Conservation (phyloP, 2,888 invertebrate genomes). For the Euplexia lucipara region DNA sequence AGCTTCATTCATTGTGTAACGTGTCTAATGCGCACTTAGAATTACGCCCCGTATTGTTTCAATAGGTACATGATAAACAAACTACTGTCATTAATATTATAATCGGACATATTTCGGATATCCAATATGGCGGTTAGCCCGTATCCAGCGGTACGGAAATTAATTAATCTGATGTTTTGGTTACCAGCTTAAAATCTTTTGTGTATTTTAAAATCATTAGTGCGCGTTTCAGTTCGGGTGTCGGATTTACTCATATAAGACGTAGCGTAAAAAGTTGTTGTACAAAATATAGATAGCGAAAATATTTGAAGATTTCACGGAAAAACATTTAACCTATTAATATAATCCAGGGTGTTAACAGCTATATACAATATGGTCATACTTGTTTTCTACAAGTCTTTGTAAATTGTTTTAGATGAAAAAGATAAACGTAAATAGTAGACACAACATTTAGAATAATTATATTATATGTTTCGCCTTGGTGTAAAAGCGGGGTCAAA, state of each 20-base stretch:
- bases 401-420: no score
- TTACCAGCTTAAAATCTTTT: constrained; percentile 3
- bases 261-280: background rate
- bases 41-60: constrained; percentile 6
- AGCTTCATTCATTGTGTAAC: constrained; percentile 39
- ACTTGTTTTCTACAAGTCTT: no score
- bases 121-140: constrained; percentile 13
- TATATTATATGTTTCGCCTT: constrained; percentile 5
- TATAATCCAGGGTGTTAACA: constrained; percentile 20
- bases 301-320: constrained; percentile 12
- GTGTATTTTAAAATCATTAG: no score
- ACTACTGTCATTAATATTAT: constrained; percentile 17
- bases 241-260: background rate
- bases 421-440: no score
- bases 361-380: no score
- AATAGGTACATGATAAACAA: constrained; percentile 12
- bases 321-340: constrained; percentile 39
- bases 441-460: no score
- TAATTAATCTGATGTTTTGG: constrained; percentile 16
- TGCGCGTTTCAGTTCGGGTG: background rate
- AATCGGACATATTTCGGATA: constrained; percentile 8
- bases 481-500: background rate
- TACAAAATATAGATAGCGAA: background rate
- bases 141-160: constrained; percentile 4
- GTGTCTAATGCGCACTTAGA: constrained; percentile 9